Conservation (phyloP, 2,888 invertebrate genomes). For the Neoitamus cyanurus region DNA sequence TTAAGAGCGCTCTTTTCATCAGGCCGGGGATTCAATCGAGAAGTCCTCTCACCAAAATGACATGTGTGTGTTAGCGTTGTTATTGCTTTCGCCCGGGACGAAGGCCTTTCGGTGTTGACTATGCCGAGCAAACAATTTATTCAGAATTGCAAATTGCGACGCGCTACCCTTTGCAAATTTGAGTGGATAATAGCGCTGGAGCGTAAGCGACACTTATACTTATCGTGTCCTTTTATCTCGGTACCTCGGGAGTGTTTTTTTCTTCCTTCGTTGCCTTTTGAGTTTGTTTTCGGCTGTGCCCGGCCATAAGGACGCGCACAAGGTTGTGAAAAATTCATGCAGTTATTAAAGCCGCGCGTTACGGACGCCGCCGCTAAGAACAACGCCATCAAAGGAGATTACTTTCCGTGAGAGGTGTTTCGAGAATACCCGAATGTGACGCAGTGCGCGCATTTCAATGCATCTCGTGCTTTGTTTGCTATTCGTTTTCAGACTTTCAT, state of each 20-base stretch:
- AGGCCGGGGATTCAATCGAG: neutral
- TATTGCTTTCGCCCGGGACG: neutral
- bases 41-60: neutral
- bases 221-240: conserved; percentile 14
- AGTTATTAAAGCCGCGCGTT: neutral
- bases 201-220: conserved; percentile 24
- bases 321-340: neutral
- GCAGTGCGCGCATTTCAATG: neutral
- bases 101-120: neutral
- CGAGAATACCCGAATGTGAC: neutral
- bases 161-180: conserved; percentile 29
- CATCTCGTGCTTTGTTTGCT: too few species aligned
- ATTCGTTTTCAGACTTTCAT: too few species aligned
- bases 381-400: neutral
- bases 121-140: conserved; percentile 17
- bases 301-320: neutral
- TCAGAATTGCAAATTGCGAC: conserved; percentile 33
- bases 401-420: neutral
- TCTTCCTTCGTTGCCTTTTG: neutral
- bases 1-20: conserved; percentile 17
- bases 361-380: neutral
- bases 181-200: conserved; percentile 20
- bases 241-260: neutral
- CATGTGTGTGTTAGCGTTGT: conserved; percentile 11
- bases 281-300: neutral